Evolutionary conservation across 2,797 vertebrate genomes (phyloP).

Genomic region (Fistularia tabacaria): DNA sequence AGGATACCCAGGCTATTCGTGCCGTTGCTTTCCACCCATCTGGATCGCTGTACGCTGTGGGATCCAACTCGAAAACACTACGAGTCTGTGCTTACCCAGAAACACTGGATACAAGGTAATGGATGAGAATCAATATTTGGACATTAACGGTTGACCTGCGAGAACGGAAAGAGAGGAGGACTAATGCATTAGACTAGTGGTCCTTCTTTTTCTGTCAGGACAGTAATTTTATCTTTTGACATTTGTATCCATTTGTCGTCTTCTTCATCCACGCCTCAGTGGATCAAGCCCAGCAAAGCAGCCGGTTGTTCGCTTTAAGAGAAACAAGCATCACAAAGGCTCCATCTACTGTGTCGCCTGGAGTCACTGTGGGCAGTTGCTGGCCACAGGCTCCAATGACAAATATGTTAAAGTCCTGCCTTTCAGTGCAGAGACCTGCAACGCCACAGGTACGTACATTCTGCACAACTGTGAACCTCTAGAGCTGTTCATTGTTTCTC

Average conservation of each 20-base stretch:
- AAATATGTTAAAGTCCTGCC: conserved; percentile 98
- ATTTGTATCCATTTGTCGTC: neutral
- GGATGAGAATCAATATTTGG: neutral
- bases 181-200: neutral
- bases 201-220: neutral
- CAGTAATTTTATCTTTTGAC: neutral
- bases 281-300: conserved; percentile 75
- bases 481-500: no score
- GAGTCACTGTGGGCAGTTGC: conserved; percentile 94
- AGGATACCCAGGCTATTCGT: conserved; percentile 94
- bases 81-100: conserved; percentile 95
- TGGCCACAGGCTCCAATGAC: conserved; percentile 97
- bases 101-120: conserved; percentile 83
- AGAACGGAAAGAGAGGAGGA: no score
- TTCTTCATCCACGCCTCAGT: conserved; percentile 54
- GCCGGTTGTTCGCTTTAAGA: conserved; percentile 91
- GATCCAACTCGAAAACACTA: conserved; percentile 95
- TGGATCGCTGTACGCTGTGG: conserved; percentile 89
- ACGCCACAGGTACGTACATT: conserved; percentile 86
- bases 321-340: conserved; percentile 98
- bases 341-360: conserved; percentile 99
- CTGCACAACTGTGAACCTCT: no score
- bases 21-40: conserved; percentile 96
- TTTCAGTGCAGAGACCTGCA: conserved; percentile 94
- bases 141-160: neutral